Evolutionary conservation across 2,113 vertebrate species (phyloP).

Genomic region (Cygnus atratus): DNA sequence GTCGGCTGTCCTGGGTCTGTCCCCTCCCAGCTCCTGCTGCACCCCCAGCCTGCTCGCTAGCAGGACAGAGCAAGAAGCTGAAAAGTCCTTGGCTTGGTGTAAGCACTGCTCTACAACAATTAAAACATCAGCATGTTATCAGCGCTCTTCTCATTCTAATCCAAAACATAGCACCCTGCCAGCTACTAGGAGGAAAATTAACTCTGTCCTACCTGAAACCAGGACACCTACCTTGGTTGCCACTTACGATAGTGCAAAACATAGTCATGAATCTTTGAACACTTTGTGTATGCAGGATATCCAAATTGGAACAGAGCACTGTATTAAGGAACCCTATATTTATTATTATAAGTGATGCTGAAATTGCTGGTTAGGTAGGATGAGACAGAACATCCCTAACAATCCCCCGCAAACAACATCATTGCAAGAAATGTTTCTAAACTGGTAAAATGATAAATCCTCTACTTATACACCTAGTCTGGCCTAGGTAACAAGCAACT

Average conservation of each 20-base stretch:
- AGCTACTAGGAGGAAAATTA: too few species aligned
- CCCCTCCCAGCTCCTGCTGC: too few species aligned
- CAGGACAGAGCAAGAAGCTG: too few species aligned
- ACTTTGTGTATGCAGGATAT: not conserved
- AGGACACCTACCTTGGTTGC: not conserved
- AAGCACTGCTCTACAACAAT: too few species aligned
- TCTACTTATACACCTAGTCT: not conserved
- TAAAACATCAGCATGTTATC: too few species aligned
- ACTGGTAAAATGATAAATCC: not conserved
- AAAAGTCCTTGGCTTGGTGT: too few species aligned
- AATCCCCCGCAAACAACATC: not conserved
- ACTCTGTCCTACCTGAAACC: too few species aligned
- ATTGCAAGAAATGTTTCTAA: not conserved
- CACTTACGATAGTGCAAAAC: not conserved
- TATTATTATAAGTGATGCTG: not conserved
- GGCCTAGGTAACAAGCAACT: not conserved
- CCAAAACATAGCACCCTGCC: too few species aligned
- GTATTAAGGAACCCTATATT: not conserved
- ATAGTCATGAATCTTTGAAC: not conserved
- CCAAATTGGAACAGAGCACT: accelerated
- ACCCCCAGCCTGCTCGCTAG: too few species aligned
- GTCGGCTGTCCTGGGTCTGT: too few species aligned
- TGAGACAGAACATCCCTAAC: not conserved
- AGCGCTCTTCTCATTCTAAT: too few species aligned
- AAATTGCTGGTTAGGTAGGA: not conserved